Conservation (phyloP, 1,140 invertebrate species). For the Leptoteleia sp. region DNA sequence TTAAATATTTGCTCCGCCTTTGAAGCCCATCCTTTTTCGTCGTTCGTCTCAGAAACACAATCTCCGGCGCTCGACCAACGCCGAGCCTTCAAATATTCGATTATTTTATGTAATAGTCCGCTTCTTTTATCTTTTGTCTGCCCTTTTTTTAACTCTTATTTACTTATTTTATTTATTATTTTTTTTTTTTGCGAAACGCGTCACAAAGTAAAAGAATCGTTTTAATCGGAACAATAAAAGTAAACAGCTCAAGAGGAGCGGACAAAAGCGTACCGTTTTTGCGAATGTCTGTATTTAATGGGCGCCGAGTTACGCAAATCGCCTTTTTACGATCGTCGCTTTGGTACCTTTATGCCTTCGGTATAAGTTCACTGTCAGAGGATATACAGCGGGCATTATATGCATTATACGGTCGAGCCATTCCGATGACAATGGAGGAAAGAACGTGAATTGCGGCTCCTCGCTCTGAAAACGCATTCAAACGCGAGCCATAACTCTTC, state of each 20-base stretch:
- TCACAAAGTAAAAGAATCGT: constrained; percentile 12
- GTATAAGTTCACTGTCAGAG: constrained; percentile 48
- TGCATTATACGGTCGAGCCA: too few species aligned
- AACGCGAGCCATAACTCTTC: too few species aligned
- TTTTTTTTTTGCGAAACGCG: constrained; percentile 6
- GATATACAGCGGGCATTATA: constrained; percentile 56
- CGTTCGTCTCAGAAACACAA: constrained; percentile 7
- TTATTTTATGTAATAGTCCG: too few species aligned
- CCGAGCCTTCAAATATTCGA: constrained; percentile 13
- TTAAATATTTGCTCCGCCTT: constrained; percentile 50
- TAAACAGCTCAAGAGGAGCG: constrained; percentile 24
- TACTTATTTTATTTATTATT: too few species aligned
- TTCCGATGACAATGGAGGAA: too few species aligned
- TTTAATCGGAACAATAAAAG: constrained; percentile 46
- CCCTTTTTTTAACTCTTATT: too few species aligned
- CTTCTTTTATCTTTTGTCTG: background rate
- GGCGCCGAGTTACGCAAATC: constrained; percentile 51
- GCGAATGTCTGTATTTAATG: constrained; percentile 31
- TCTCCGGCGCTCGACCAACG: constrained; percentile 9
- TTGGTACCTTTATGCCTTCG: constrained; percentile 50
- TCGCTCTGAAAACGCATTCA: too few species aligned
- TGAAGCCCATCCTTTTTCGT: constrained; percentile 28
- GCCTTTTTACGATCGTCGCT: constrained; percentile 56
- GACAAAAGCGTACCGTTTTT: constrained; percentile 8
- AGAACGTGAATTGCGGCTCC: too few species aligned